These are phyloP conservation scores for Leptatherina wallacei DNA, from an alignment of 2,797 vertebrate genomes.

Conservation along the genomic window DNA sequence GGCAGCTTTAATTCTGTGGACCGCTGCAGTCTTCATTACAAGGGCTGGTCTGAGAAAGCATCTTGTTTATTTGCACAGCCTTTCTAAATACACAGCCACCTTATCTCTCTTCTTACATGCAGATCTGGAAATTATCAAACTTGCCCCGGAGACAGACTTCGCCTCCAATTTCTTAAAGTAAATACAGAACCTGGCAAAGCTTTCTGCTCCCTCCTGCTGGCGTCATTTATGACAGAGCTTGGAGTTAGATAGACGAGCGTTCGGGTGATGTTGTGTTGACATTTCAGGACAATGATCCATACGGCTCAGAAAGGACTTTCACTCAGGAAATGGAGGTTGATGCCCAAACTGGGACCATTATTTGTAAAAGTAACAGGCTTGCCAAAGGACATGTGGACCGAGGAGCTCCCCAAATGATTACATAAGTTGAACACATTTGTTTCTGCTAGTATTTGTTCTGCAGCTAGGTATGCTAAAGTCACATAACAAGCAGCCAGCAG, in stretches of 20 bases:
- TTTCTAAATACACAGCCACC: constrained; percentile 51
- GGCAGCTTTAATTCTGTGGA: constrained; percentile 14
- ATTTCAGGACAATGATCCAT: not conserved
- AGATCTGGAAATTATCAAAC: constrained; percentile 70
- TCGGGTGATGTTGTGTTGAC: not conserved
- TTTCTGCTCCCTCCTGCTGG: constrained; percentile 30
- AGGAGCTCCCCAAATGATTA: not conserved
- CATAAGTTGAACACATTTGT: not conserved
- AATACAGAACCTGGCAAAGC: constrained; percentile 55
- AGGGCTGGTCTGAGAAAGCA: constrained; percentile 23
- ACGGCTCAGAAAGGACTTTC: not conserved
- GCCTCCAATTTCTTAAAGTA: constrained; percentile 57
- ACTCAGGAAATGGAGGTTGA: not conserved
- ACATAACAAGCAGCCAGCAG: not conserved
- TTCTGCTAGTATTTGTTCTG: not conserved
- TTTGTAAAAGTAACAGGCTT: not conserved
- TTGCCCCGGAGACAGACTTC: constrained; percentile 37
- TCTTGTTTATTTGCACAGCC: constrained; percentile 70
- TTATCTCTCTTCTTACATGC: constrained; percentile 65
- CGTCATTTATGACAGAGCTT: constrained; percentile 46
- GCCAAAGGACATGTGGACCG: not conserved
- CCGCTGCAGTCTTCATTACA: constrained; percentile 41
- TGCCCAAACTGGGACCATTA: not conserved
- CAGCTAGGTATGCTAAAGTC: not conserved
- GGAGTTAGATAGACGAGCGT: constrained; percentile 15